Base-by-base conservation (phyloP, 2,888 invertebrate genomes). In the Thumatha senex region DNA sequence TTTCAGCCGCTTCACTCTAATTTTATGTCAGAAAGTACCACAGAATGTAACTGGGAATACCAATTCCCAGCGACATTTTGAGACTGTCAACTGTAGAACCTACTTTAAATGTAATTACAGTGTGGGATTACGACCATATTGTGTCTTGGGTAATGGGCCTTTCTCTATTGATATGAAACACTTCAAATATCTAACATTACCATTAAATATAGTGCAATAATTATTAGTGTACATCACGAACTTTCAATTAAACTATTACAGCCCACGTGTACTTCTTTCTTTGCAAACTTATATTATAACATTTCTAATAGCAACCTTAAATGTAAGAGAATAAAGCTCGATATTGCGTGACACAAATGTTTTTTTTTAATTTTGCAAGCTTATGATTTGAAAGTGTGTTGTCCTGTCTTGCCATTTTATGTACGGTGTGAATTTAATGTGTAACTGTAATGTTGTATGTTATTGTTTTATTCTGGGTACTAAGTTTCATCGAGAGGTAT, bases 221-320 rank as follows among this genome's bases (percentile, higher is more conserved):
- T 62, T 60, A 67, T 54, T 51, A 56, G 53, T 48, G 57, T 70
- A 59, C 49, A 70, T 64, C 67, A 74, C 69, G 71, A 67, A 64
- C 45, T 29, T 13, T 40, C 70, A 67, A 70, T 76, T 58, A 68
- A 70, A 61, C 56, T 44, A 59, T 61, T 53, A 55, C 47, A 58
- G 40, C 57, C 64, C 67, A 70, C 70, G 57, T 64, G 63, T 52
- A 64, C 74, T 73, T 75, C 68, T 70, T 57, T 58, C 55, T 38
- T 58, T 44, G 39, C 58, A 46, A 14, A 51, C 40, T 45, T 14
- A 24, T 1, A 47, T 34, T 7, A 13, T 24, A 12, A 42, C 50
- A 47, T 13, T 31, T 12, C 12, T 0, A 36, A 31, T 15, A 7
- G 0, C 11, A 39, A 43, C 29, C 31, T 52, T 56, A 30, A 39